These are phyloP conservation scores for Brachypalpus laphriformis DNA, from an alignment of 2,888 invertebrate genomes.

Conservation along the genomic window DNA sequence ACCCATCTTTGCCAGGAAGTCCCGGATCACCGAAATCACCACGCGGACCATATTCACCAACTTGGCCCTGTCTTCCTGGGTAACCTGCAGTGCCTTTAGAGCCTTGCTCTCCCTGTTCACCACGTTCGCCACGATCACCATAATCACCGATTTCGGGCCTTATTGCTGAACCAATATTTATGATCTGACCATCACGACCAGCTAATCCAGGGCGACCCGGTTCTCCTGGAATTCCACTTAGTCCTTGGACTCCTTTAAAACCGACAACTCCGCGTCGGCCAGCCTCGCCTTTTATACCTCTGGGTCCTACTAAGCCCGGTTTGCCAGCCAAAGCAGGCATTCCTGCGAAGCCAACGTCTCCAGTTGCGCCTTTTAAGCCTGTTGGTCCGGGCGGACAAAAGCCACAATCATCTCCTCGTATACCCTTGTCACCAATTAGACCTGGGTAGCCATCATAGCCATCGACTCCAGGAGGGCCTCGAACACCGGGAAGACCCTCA, in stretches of 20 bases:
- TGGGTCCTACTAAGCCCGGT: conserved; percentile 80
- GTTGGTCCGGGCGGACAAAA: conserved; percentile 84
- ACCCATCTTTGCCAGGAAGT: conserved; percentile 80
- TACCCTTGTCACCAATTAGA: conserved; percentile 80
- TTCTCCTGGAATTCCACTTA: conserved; percentile 83
- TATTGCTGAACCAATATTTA: conserved; percentile 73
- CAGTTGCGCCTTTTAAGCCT: conserved; percentile 79
- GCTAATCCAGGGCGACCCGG: conserved; percentile 79
- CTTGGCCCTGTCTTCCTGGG: conserved; percentile 79
- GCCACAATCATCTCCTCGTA: conserved; percentile 87
- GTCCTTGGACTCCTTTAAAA: conserved; percentile 85
- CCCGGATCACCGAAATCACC: conserved; percentile 81
- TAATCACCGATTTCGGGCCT: conserved; percentile 77
- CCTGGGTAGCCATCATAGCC: conserved; percentile 80
- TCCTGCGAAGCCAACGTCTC: conserved; percentile 81
- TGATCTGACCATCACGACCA: conserved; percentile 82
- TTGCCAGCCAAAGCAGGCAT: conserved; percentile 78
- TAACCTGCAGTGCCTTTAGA: conserved; percentile 78
- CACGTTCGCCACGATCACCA: conserved; percentile 81
- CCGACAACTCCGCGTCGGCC: conserved; percentile 83
- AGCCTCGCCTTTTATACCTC: conserved; percentile 82
- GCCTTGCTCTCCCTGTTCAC: conserved; percentile 79
- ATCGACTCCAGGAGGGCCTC: conserved; percentile 80
- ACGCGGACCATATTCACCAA: conserved; percentile 79
- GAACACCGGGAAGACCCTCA: conserved; percentile 80